Percentiles rank a stretch among this genome's conserved stretches.
Conservation (phyloP, 1,140 invertebrate genomes). For the Caenorhabditis remanei region DNA sequence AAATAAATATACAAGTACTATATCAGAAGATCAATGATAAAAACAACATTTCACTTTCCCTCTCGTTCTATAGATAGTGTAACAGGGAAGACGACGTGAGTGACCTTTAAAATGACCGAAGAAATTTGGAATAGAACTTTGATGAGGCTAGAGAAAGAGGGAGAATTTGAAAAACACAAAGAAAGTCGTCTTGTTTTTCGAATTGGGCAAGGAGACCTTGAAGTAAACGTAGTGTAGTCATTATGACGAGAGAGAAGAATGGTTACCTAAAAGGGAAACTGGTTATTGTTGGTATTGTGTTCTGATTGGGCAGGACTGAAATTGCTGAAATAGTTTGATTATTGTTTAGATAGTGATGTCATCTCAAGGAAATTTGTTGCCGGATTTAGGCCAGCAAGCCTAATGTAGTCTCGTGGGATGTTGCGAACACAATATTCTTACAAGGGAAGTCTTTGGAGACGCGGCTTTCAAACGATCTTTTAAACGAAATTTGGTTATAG, state of each 20-base stretch:
- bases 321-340: too few species aligned
- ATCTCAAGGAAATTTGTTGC: too few species aligned
- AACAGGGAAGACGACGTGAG: not conserved
- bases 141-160: conserved; percentile 9
- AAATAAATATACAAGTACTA: not conserved
- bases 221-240: conserved; percentile 14
- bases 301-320: too few species aligned
- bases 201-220: conserved; percentile 12
- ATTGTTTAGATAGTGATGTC: too few species aligned
- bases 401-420: too few species aligned
- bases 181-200: not conserved
- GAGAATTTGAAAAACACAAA: conserved; percentile 19
- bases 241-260: not conserved
- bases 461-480: too few species aligned
- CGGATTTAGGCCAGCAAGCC: too few species aligned
- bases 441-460: too few species aligned
- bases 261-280: too few species aligned
- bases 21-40: conserved; percentile 1
- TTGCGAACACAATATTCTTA: too few species aligned
- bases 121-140: conserved; percentile 14
- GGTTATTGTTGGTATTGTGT: too few species aligned
- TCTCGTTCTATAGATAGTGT: not conserved
- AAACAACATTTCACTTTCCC: not conserved
- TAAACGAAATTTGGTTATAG: too few species aligned
- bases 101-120: conserved; percentile 8